Evolutionary conservation across 2,113 vertebrate genomes (phyloP), one percentile per base, ranked within the genome.

Genomic region (Chaetura pelagica): DNA sequence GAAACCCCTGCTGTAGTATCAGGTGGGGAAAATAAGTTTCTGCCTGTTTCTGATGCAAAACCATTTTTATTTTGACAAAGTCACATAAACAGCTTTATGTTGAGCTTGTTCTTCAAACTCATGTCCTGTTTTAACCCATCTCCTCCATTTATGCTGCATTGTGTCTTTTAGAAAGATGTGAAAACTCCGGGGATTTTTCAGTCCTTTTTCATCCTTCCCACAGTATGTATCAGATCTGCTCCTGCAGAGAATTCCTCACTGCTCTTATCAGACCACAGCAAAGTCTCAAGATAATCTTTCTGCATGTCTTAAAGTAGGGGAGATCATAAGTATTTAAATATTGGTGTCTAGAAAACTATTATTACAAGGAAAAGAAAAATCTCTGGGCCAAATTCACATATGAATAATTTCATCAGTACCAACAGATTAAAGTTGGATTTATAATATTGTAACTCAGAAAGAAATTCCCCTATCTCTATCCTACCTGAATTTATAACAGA

Each of bases 401-500:
- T 18, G 5, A 86, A 77, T 84, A 35, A n/a, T 40, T 89, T 63
- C 22, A 72, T 67, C 68, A 13, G 59, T 58, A 84, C 32, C 58
- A 86, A 12, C 7, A 64, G 4, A 84, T 29, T 26, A 92, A 71
- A 82, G 24, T 12, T 92, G 12, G 40, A 80, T 63, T 91, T 76
- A 89, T 68, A 90, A 22, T 62, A 63, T 6, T 75, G 32, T 42
- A 67, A 74, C 49, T 91, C 49, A 63, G 40, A 62, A 54, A 57
- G 42, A 80, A 81, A 75, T n/a, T 78, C 7, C 12, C 6, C 40
- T 42, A 10, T 78, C 52, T 73, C 49, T 73, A 8, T 29, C 69
- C 74, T 71, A 69, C 54, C 62, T 82, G 84, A 94, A 96, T 93
- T 87, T 95, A 38, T 64, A 95, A 93, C 87, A 95, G 68, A 95